Evolutionary conservation across 1,140 invertebrate genomes (phyloP), one percentile per base, ranked within the genome.

Genomic region (Zaprionus taronus): DNA sequence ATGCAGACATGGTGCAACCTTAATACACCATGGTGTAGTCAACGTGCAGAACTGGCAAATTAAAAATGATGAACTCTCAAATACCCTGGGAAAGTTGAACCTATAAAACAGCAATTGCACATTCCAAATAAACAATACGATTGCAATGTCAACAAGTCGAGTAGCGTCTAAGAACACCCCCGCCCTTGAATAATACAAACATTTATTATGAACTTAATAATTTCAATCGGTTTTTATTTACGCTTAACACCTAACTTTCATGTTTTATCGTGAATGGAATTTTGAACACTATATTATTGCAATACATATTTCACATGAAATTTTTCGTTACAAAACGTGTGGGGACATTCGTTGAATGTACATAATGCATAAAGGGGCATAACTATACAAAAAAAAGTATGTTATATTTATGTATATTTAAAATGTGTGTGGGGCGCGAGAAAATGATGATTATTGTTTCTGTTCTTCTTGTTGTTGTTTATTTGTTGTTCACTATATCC

Each of bases 291-390:
- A 51, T 51, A 73, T 67, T 77, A 72, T 73, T 62, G 58, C 55
- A 79, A 79, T 69, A 72, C 63, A 72, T 47, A 47, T 67, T 70
- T 75, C 41, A 62, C 64, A 63, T 85, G 79, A 82, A 72, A 80
- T 62, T 70, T 65, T 65, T 66, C 68, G 75, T 68, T 70, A 70
- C 53, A 69, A 81, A 81, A 72, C 11, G 47, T 41, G 38, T 24
- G 47, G 20, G 47, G 63, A 77, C 84, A 87, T 87, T 89, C 84
- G 84, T 57, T 89, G 84, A 90, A 89, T 89, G 84, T 67, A 72
- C 83, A 79, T 81, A 68, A 36, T 78, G 66, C 64, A 61, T 63
- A 47, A 47, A 44, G 41, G 31, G 31, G 31, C 31, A 34, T 77
- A 75, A 86, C 70, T 81, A 89, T 79, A 79, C 77, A 80, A 79